These are phyloP conservation scores for Cheirogaleus medius DNA, from an alignment of 2,113 vertebrate genomes.

Conservation along the genomic window DNA sequence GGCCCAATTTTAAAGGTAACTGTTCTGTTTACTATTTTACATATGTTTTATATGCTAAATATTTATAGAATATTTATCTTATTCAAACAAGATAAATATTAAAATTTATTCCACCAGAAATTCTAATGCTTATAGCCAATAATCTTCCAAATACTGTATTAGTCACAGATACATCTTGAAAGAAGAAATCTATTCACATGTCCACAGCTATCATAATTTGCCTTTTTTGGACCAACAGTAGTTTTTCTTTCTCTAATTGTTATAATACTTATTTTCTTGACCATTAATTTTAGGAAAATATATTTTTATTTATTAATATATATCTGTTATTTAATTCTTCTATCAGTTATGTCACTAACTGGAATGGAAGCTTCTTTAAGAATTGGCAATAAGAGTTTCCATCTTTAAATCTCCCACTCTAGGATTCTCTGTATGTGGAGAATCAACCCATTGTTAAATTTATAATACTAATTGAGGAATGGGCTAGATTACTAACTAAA, in stretches of 20 bases:
- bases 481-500: neutral
- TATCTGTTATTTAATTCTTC: neutral
- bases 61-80: neutral
- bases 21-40: conserved; percentile 33
- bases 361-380: neutral
- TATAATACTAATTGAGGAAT: neutral
- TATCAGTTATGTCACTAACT: neutral
- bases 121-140: neutral
- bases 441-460: neutral
- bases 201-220: neutral
- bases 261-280: neutral
- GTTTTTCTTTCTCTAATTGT: neutral
- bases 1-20: conserved; percentile 99
- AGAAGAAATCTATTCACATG: neutral
- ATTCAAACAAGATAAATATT: neutral
- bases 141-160: neutral
- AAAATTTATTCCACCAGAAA: neutral
- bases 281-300: neutral
- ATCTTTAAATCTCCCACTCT: neutral
- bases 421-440: neutral
- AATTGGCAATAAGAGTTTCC: neutral
- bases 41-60: neutral
- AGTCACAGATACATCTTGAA: neutral
- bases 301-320: too few relatives aligned
- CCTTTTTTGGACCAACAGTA: neutral